Percentiles rank a stretch among this genome's conserved stretches.
These are phyloP conservation scores for Platysternon megacephalum DNA, from an alignment of 2,113 vertebrate genomes.

Conservation along the genomic window DNA sequence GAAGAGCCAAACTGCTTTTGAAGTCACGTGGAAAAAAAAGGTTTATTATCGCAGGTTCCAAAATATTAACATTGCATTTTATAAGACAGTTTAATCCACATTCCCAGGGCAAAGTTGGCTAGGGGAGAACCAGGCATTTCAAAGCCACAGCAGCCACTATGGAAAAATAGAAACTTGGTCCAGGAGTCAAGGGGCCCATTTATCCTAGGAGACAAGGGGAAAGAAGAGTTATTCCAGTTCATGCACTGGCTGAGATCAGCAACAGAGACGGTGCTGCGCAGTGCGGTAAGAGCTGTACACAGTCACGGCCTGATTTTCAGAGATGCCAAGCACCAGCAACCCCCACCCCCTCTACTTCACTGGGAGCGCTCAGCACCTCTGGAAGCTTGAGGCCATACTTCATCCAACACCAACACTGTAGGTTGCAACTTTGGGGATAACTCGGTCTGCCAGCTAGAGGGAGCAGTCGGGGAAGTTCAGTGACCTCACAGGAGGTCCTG, in stretches of 20 bases:
- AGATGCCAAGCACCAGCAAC: background rate
- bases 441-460: background rate
- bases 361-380: too few species aligned
- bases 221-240: background rate
- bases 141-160: background rate
- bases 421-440: background rate
- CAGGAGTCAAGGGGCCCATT: background rate
- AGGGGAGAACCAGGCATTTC: background rate
- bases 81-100: background rate
- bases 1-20: background rate
- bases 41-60: constrained; percentile 36
- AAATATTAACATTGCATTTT: fast-evolving
- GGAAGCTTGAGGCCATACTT: too few species aligned
- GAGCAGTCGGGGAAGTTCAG: background rate
- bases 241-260: background rate
- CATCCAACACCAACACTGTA: background rate
- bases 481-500: background rate
- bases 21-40: background rate
- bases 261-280: background rate
- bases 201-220: background rate
- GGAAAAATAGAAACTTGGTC: background rate
- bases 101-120: fast-evolving
- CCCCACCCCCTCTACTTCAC: too few species aligned
- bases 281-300: too few species aligned
- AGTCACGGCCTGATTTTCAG: background rate